Evolutionary conservation across 2,113 vertebrate species (phyloP).

Genomic region (Vulpes vulpes): DNA sequence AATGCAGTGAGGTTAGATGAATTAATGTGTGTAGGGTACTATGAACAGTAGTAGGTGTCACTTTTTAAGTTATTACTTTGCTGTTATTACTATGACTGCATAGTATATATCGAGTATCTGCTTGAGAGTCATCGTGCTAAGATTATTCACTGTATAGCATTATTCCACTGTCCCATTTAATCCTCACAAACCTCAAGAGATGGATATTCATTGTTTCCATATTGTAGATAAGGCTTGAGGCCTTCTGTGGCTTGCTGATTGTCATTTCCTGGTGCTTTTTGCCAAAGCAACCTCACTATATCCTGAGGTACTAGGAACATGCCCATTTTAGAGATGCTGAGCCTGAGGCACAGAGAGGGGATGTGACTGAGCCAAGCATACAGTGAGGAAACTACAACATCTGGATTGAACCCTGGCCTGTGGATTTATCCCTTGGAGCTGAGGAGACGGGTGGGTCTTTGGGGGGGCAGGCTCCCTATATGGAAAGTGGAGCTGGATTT

Average conservation of each 20-base stretch:
- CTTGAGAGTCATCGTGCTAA: neutral
- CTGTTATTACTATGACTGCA: accelerated
- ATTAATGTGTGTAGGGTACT: neutral
- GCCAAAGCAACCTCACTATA: neutral
- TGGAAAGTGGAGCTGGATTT: neutral
- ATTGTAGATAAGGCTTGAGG: neutral
- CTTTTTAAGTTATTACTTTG: neutral
- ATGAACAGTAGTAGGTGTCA: neutral
- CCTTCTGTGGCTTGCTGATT: neutral
- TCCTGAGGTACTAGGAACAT: neutral
- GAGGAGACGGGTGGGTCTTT: neutral
- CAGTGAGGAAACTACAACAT: neutral
- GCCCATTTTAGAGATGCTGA: neutral
- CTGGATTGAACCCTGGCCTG: neutral
- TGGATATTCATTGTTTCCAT: neutral
- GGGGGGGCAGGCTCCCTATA: neutral
- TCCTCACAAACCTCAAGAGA: neutral
- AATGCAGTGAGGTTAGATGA: neutral
- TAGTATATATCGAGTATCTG: neutral
- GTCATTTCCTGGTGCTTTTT: neutral
- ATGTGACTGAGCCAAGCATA: neutral
- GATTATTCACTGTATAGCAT: neutral
- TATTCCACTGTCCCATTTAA: neutral
- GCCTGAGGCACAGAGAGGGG: neutral
- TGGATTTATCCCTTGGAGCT: neutral